Base-by-base conservation (phyloP, 2,797 vertebrate genomes). In the Spinibarbus caldwelli region DNA sequence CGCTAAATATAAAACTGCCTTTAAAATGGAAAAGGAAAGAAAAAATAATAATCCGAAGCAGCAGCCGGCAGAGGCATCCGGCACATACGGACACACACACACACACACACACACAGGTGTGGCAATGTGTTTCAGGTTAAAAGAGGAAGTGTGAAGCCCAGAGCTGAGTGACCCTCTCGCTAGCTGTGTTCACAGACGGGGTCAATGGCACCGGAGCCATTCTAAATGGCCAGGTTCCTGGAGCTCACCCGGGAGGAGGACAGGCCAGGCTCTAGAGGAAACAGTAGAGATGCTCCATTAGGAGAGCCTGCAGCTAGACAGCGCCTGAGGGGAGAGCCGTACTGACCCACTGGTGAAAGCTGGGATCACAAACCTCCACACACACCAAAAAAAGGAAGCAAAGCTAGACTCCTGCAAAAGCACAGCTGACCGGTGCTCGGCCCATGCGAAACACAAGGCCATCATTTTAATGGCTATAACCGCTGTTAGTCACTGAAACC, bases 211-310 rank as follows among this genome's bases (percentile, higher is more conserved):
- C 78, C 5, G 45, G 88, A 91, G 89, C 82, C 34, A 77, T 88
- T 93, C 92, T 94, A 93, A 94, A 94, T 90, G 93, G 88, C 91
- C 89, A 88, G 92, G 93, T 93, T 94, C 94, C 90, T 92, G 86
- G 91, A 91, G 91, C 90, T 92, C 92, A 94, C 93, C 92, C 93
- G 91, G 89, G 94, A 86, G 93, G 92, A 93, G 91, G 88, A 89
- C 57, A 67, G 91, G 91, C 91, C 89, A 89, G 54, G 79, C 80
- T 92, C 92, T 90, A 84, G 91, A 91, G 90, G 87, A 12, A 66
- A 88, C 88, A 88, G 85, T 78, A 89, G 72, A 86, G 78, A 82
- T 86, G 81, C 86, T 76, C 81, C 86, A 87, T 86, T 87, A 86
- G 85, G 76, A 82, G 72, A 89, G 80, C 87, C 84, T 88, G 84